These are phyloP conservation scores for Poeciliopsis infans DNA, from an alignment of 2,797 vertebrate species.

Conservation along the genomic window DNA sequence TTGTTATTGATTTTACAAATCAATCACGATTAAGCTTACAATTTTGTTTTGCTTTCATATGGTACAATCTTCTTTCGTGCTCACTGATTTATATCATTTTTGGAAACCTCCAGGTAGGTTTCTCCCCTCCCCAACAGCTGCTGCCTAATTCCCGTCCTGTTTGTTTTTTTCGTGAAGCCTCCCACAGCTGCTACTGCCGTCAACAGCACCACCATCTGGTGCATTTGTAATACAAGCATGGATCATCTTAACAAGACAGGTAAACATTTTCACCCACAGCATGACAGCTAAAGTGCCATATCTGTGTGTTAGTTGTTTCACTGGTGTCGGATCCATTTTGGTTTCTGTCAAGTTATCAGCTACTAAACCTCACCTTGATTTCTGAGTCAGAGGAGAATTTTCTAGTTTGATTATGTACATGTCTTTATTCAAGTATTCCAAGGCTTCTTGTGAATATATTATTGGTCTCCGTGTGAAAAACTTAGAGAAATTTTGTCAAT, in stretches of 20 bases:
- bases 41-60: background rate
- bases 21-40: background rate
- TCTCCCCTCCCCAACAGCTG: background rate
- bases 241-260: background rate
- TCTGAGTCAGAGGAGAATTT: background rate
- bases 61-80: background rate
- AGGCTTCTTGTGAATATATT: background rate
- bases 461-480: background rate
- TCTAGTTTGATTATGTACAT: background rate
- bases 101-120: background rate
- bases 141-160: background rate
- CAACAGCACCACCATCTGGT: background rate
- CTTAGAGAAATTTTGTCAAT: background rate
- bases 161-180: background rate
- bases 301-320: background rate
- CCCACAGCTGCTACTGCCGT: background rate
- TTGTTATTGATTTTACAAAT: background rate
- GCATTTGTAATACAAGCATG: background rate
- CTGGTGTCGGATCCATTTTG: background rate
- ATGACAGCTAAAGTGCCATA: background rate
- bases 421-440: background rate
- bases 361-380: background rate
- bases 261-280: background rate
- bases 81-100: background rate
- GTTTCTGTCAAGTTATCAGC: background rate